phyloP scores from a whole-genome alignment of 2,797 vertebrate genomes.

The Amblyraja radiata region DNA sequence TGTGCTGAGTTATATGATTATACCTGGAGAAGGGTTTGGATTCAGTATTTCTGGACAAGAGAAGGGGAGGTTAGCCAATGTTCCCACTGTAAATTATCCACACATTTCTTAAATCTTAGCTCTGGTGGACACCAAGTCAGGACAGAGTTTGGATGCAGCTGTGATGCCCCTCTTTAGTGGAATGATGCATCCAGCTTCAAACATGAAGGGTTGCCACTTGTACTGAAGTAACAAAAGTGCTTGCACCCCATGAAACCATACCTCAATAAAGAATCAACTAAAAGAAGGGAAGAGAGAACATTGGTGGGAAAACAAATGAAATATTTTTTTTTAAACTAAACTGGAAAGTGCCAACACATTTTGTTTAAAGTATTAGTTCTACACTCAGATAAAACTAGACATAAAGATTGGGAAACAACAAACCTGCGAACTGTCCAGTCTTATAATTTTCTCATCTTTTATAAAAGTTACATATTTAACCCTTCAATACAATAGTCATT shows the following conservation, averaged over 20 bases:
- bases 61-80: neutral
- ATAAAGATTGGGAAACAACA: neutral
- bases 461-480: neutral
- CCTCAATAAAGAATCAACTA: neutral
- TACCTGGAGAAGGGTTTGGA: neutral
- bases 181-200: neutral
- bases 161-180: neutral
- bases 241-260: neutral
- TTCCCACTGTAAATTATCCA: neutral
- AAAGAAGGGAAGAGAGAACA: conserved; percentile 13
- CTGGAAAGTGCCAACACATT: neutral
- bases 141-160: neutral
- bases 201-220: neutral
- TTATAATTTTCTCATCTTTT: neutral
- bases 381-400: no score
- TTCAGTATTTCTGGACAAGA: neutral
- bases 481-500: no score
- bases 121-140: neutral
- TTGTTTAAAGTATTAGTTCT: neutral
- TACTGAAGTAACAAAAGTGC: neutral
- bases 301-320: neutral
- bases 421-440: neutral
- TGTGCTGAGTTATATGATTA: neutral
- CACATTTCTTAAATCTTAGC: neutral
- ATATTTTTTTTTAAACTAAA: neutral